Evolutionary conservation across 1,140 invertebrate genomes (phyloP).

Genomic region (Ctenoplectra terminalis): DNA sequence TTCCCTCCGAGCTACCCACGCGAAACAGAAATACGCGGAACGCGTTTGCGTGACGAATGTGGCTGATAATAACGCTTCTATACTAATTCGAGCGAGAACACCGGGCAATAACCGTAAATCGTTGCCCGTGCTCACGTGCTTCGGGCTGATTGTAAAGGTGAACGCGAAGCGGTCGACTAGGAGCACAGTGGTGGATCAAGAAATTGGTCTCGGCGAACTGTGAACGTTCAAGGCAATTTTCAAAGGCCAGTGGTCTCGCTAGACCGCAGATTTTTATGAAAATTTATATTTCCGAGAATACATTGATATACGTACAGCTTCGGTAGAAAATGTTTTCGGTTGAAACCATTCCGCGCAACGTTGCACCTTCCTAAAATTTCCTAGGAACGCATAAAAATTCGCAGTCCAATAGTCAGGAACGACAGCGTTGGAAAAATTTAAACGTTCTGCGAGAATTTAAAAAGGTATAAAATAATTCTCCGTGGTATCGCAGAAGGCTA

Average conservation of each 20-base stretch:
- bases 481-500: too few relatives aligned
- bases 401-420: too few relatives aligned
- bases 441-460: too few relatives aligned
- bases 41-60: slow-evolving; percentile 57
- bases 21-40: slow-evolving; percentile 39
- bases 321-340: too few relatives aligned
- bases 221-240: slow-evolving; percentile 29
- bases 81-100: slow-evolving; percentile 53
- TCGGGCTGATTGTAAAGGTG: slow-evolving; percentile 42
- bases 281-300: too few relatives aligned
- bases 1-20: slow-evolving; percentile 38
- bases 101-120: slow-evolving; percentile 54
- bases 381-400: too few relatives aligned
- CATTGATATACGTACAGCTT: too few relatives aligned
- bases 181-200: slow-evolving; percentile 13
- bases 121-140: slow-evolving; percentile 16
- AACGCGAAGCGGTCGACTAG: neutral
- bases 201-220: slow-evolving; percentile 7
- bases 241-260: neutral
- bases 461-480: too few relatives aligned
- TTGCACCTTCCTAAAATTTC: too few relatives aligned
- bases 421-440: too few relatives aligned
- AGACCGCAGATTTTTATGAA: too few relatives aligned
- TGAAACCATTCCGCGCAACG: too few relatives aligned
- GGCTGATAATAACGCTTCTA: slow-evolving; percentile 53